Percentiles rank a stretch among this genome's conserved stretches.
Evolutionary conservation across 2,888 invertebrate species (phyloP).

Genomic region (Miltochrista miniata): DNA sequence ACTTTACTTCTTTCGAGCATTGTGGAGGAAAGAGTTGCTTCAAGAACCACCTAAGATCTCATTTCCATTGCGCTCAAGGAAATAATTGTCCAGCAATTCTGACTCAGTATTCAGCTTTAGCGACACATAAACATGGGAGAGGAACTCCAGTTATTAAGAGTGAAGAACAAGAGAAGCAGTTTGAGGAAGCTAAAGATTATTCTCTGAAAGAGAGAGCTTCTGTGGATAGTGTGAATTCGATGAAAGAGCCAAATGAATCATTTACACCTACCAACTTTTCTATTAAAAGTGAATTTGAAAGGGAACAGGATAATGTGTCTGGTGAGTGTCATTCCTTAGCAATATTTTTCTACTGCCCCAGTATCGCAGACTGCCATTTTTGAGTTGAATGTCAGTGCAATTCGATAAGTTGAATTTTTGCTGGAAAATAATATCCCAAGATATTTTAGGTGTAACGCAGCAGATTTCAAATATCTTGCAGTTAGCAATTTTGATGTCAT

Average conservation of each 20-base stretch:
- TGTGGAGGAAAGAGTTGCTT: constrained; percentile 79
- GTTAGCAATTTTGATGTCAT: too few species aligned
- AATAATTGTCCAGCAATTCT: constrained; percentile 77
- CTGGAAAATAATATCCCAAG: too few species aligned
- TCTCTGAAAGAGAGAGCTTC: constrained; percentile 77
- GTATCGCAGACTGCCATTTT: too few species aligned
- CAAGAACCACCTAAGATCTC: constrained; percentile 73
- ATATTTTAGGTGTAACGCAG: too few species aligned
- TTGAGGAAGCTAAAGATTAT: constrained; percentile 80
- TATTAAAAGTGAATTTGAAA: constrained; percentile 78
- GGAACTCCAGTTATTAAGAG: constrained; percentile 73
- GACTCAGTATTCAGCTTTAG: constrained; percentile 76
- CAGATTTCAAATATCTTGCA: too few species aligned
- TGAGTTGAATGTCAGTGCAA: too few species aligned
- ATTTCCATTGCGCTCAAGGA: constrained; percentile 79
- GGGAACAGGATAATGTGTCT: constrained; percentile 76
- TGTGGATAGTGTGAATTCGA: constrained; percentile 67
- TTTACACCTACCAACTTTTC: constrained; percentile 71
- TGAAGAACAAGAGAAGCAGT: constrained; percentile 69
- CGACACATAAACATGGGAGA: constrained; percentile 79
- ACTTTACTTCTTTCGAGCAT: constrained; percentile 85
- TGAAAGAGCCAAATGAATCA: constrained; percentile 65
- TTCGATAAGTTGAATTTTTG: too few species aligned
- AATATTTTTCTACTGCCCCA: background rate
- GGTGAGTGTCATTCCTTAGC: constrained; percentile 65